These are phyloP conservation scores for Lasioglossum baleicum DNA, from an alignment of 1,140 invertebrate species.

Conservation along the genomic window DNA sequence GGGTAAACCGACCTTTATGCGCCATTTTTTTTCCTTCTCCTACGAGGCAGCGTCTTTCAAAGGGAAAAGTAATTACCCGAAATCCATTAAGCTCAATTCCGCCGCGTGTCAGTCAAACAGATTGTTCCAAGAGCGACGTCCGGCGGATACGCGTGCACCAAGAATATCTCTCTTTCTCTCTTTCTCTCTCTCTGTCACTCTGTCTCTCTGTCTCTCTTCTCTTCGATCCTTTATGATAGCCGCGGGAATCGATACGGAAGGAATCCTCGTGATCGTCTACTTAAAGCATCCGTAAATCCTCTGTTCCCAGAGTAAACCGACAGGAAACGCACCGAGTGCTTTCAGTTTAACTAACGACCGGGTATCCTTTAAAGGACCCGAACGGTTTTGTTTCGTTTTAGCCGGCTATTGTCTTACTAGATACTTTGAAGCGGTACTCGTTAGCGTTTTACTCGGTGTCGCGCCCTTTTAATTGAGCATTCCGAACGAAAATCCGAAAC, in stretches of 20 bases:
- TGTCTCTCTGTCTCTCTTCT: too few relatives aligned
- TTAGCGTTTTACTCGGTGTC: too few relatives aligned
- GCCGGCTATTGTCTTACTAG: too few relatives aligned
- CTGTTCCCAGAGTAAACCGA: constrained; percentile 36
- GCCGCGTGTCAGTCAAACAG: constrained; percentile 4
- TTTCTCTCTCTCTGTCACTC: too few relatives aligned
- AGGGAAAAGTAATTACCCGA: constrained; percentile 37
- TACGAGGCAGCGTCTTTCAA: neutral
- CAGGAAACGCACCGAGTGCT: constrained; percentile 54
- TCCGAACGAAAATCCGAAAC: too few relatives aligned
- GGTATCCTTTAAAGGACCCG: neutral
- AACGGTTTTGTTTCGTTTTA: neutral
- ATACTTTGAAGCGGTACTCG: too few relatives aligned
- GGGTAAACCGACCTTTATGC: constrained; percentile 24
- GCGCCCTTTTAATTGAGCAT: too few relatives aligned
- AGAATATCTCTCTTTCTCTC: too few relatives aligned
- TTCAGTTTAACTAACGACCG: constrained; percentile 48
- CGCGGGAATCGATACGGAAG: neutral
- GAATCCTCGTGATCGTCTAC: neutral
- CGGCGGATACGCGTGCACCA: neutral
- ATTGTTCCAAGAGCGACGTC: neutral
- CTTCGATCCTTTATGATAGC: too few relatives aligned
- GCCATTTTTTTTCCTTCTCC: neutral
- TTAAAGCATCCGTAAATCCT: neutral
- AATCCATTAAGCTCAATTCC: constrained; percentile 39